Base-by-base conservation (phyloP, 2,888 invertebrate genomes). In the Odontothrips loti region DNA sequence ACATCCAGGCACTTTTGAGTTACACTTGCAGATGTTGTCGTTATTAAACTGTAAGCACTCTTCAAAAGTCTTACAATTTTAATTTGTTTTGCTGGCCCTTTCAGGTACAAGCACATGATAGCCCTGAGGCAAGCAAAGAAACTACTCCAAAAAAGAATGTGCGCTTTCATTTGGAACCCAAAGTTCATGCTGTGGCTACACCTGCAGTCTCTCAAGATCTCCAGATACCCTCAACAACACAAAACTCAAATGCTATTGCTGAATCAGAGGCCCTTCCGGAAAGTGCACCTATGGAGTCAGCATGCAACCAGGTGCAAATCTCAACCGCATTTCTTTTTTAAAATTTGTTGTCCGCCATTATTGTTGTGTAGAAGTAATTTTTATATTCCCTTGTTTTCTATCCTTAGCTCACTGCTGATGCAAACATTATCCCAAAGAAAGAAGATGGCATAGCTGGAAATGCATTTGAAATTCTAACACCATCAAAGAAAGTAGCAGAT, bases 401-500 rank as follows among this genome's bases (percentile, higher is more conserved):
- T 43, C 6, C 6, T 11, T 2, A 58, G 58, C 58, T n/a, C n/a
- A 15, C n/a, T 58, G 17, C 58, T 58, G 58, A 58, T 58, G 11
- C 58, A 20, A 43, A 15, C 23, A 23, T 27, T 75, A 75, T 75
- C 27, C 6, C 20, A 11, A 75, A 75, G 23, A 75, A 75, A 75
- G 23, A 75, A 8, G 68, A 75, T 27, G 68, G 27, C 20, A 17
- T 17, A 20, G 58, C 58, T 27, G 68, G 68, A 23, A 75, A 27
- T 12, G 9, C 68, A 75, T 75, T 75, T 75, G 68, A 75, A 75
- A 75, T 75, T 75, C 68, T n/a, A 75, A 27, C 68, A 27, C 68
- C 68, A 4, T n/a, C 27, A 27, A 75, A 75, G 27, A 75, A 75
- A 27, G 12, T 12, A 27, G 12, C 23, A 11, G 68, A 75, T 27